These are phyloP conservation scores for Nothobranchius kuhntae DNA, from an alignment of 2,113 vertebrate species.

Conservation along the genomic window DNA sequence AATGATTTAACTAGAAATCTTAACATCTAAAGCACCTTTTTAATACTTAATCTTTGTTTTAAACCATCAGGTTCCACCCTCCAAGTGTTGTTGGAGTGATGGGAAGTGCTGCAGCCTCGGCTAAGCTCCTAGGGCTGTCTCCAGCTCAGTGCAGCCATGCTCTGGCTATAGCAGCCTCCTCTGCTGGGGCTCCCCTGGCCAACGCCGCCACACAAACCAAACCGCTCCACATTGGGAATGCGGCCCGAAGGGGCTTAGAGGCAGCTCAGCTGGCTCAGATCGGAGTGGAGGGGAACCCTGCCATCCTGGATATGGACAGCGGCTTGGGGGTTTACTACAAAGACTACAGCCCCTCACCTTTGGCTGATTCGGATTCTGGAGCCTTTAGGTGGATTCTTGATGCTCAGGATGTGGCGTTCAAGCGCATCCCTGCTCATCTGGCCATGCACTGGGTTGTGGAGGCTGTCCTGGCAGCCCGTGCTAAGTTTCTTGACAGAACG, in stretches of 20 bases:
- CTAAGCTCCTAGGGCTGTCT: slow-evolving; percentile 86
- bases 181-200: slow-evolving; percentile 89
- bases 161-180: slow-evolving; percentile 90
- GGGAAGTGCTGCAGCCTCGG: slow-evolving; percentile 89
- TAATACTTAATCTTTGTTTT: not conserved
- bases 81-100: slow-evolving; percentile 90
- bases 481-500: slow-evolving; percentile 61
- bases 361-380: slow-evolving; percentile 61
- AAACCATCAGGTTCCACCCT: slow-evolving; percentile 87
- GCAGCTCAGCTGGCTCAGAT: slow-evolving; percentile 84
- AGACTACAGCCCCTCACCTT: slow-evolving; percentile 81
- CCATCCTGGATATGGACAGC: slow-evolving; percentile 81
- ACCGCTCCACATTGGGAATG: slow-evolving; percentile 90
- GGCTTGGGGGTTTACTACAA: slow-evolving; percentile 91
- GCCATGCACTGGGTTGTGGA: slow-evolving; percentile 94
- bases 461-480: slow-evolving; percentile 78
- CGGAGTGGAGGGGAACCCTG: slow-evolving; percentile 86
- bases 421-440: slow-evolving; percentile 89
- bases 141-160: slow-evolving; percentile 80
- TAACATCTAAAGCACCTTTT: not conserved
- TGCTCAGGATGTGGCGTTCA: slow-evolving; percentile 89
- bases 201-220: slow-evolving; percentile 94
- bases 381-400: slow-evolving; percentile 86
- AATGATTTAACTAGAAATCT: too few species aligned
- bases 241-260: slow-evolving; percentile 85